Evolutionary conservation across 2,797 vertebrate genomes (phyloP), one percentile per base, ranked within the genome.

Genomic region (Dicrostonyx torquatus): DNA sequence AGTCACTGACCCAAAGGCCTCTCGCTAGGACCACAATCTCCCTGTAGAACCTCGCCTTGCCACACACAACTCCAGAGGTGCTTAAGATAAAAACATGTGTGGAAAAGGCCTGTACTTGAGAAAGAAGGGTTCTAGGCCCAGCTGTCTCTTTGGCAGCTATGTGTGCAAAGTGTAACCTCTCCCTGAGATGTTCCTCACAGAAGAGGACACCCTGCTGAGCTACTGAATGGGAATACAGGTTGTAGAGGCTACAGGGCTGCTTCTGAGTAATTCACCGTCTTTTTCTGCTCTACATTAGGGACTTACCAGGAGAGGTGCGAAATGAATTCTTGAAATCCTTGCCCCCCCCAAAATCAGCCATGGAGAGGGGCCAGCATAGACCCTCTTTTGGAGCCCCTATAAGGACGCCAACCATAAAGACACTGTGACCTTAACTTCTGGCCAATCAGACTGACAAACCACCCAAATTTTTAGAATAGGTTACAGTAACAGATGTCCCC

Each of bases 221-320:
- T 31, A 9, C 53, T 31, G 29, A 7, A n/a, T n/a, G 72, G 11
- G 20, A 55, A 87, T 50, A 18, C 9, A 45, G 66, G 20, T 6
- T 53, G 60, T 22, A 86, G 48, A 50, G 34, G 13, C 31, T 60
- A 14, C 4, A 0, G 20, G 1, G 7, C 48, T 53, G n/a, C n/a
- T 75, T 77, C 80, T 58, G 17, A 31, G 1, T 45, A 12, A 62
- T 37, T 58, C 5, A 0, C 7, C 60, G 37, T 62, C 20, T 73
- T 18, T 85, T 14, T 48, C 11, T 66, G 0, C n/a, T 50, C 40
- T n/a, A 0, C 1, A 0, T 3, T 10, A 26, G 58, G 48, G 17
- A 18, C n/a, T 55, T 58, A 73, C 18, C 40, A 24, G 8, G 24
- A 34, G 53, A 64, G 31, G 22, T 2, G 26, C 34, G 48, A 48